Base-by-base conservation (phyloP, 2,113 vertebrate species). In the Chitala chitala region DNA sequence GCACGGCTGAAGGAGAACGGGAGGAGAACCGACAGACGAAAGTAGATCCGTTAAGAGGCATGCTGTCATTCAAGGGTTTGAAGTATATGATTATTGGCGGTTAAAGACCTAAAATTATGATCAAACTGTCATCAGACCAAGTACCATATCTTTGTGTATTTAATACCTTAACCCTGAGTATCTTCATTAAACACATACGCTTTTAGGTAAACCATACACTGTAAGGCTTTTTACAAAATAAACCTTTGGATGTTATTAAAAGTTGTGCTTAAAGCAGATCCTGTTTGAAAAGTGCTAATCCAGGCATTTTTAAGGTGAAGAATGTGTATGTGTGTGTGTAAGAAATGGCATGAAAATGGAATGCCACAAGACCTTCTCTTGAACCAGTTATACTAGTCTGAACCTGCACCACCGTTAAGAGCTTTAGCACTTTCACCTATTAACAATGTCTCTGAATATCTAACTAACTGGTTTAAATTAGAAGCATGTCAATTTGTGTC, bases 1-100 rank as follows among this genome's bases (percentile, higher is more conserved):
- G 93, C 0, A 94, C 93, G 20, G 93, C 93, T 94, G 82, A 6
- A 1, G 22, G 74, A 54, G 24, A 68, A 66, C 51, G 1, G 29
- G 29, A 68, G 36, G 15, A 26, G 8, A 64, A 38, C 54, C 9
- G 71, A 22, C 58, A 68, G 9, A 26, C 17, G 65, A 48, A 48
- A 9, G 2, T 40, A 12, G 44, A 12, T 46, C 44, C 44, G n/a
- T 33, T 38, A 33, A n/a, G n/a, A 63, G 6, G 31, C 9, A 20
- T 29, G 20, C 59, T 36, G 17, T 22, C 44, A 38, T 63, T 38
- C 33, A 20, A 63, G 31, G 20, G 33, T 38, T 63, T 38, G 55
- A 63, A 42, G n/a, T n/a, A 65, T n/a, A n/a, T n/a, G n/a, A n/a
- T n/a, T n/a, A n/a, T n/a, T n/a, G n/a, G n/a, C n/a, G n/a, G n/a